phyloP scores from a whole-genome alignment of 2,797 vertebrate genomes.

The Muscicapa striata region DNA sequence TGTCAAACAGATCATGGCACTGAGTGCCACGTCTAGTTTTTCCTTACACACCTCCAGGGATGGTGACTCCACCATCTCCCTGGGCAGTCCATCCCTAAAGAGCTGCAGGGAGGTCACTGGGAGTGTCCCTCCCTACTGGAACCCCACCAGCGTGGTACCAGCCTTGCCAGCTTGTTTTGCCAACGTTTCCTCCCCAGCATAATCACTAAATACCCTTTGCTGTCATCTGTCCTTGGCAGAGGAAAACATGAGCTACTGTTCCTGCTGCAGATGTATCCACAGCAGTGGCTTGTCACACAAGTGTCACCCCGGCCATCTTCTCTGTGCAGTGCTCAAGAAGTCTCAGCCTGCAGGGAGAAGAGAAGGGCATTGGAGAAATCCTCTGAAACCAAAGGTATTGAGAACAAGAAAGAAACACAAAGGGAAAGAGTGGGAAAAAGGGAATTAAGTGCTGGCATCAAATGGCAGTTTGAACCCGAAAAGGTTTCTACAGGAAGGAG shows the following conservation, averaged over 20 bases:
- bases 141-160: fast-evolving
- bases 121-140: not conserved
- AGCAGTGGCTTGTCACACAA: not conserved
- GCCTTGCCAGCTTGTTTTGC: not conserved
- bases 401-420: not conserved
- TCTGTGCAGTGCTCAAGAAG: fast-evolving
- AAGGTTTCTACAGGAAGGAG: not conserved
- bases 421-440: not conserved
- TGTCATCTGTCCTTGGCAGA: not conserved
- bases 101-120: not conserved
- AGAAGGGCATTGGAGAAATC: not conserved
- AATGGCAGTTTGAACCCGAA: not conserved
- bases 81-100: not conserved
- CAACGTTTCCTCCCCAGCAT: fast-evolving
- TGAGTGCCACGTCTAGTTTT: not conserved
- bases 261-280: not conserved
- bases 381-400: not conserved
- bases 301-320: not conserved
- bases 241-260: not conserved
- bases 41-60: not conserved
- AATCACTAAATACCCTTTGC: not conserved
- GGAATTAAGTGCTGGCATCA: not conserved
- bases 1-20: not conserved
- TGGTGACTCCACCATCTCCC: not conserved
- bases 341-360: not conserved